Base-by-base conservation (phyloP, 64 coral and sea anemone genomes). In the Dendronephthya gigantea region DNA sequence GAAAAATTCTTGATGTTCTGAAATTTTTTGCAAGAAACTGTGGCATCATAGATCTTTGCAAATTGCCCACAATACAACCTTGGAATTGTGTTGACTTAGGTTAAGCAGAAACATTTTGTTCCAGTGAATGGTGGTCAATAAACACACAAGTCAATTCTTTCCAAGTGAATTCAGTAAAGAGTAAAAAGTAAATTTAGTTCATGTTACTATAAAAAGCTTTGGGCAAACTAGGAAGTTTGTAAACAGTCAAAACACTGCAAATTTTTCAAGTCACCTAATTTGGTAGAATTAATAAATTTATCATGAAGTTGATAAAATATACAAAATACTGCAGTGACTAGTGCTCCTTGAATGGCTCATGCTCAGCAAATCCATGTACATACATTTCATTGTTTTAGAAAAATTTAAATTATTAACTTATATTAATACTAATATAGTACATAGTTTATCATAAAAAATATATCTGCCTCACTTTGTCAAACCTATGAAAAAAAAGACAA, bases 341-440 rank as follows among this genome's bases (percentile, higher is more conserved):
- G 16, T 62, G 55, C 55, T 62, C 19, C 25, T 62, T 45, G 41
- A 62, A 7, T 22, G 8, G 19, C 55, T 23, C 8, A 5, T 62
- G 55, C 17, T 62, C 7, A 62, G 55, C 17, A 17, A 62, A 23
- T 22, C 55, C 55, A 62, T n/a, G 19, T 27, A 58, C 51, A 62
- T 2, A 62, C 16, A 23, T 15, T 19, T 23, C 25, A 1, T 7
- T n/a, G 41, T 6, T 45, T 45, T n/a, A n/a, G n/a, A n/a, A n/a
- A n/a, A 22, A 62, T 62, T 62, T 62, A 62, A 62, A 62, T 62
- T 62, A 62, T 62, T 62, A 62, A 62, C 55, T 62, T 62, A 62
- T 62, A 62, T 62, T 62, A 62, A 62, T 62, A 62, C 55, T 62
- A 62, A 4, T 62, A 62, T 62, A 2, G 55, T 62, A 62, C 55